Percentiles rank a stretch among this genome's conserved stretches.
These are phyloP conservation scores for Lindbergichthys nudifrons DNA, from an alignment of 2,797 vertebrate species.

Conservation along the genomic window DNA sequence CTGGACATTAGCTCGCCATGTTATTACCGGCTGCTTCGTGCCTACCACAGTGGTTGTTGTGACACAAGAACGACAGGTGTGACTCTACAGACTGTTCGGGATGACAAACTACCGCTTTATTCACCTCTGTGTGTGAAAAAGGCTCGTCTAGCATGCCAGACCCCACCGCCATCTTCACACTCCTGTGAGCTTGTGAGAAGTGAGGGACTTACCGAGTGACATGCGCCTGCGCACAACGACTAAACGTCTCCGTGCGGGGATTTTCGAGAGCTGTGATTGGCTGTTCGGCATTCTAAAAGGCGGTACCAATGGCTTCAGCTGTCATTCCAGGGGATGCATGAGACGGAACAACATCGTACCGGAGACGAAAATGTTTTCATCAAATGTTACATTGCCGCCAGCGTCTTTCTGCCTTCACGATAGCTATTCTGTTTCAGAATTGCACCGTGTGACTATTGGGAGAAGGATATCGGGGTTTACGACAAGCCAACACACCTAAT, in stretches of 20 bases:
- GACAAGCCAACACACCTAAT: slow-evolving; percentile 34
- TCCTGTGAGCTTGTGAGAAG: slow-evolving; percentile 82
- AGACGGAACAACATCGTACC: slow-evolving; percentile 45
- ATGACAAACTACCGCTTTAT: slow-evolving; percentile 94
- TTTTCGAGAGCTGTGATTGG: slow-evolving; percentile 83
- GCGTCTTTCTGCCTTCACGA: not conserved
- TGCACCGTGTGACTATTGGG: not conserved
- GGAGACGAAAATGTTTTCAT: slow-evolving; percentile 25
- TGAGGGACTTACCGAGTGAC: slow-evolving; percentile 69
- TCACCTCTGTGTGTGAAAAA: slow-evolving; percentile 93
- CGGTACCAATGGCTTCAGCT: slow-evolving; percentile 88
- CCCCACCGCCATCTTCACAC: slow-evolving; percentile 97
- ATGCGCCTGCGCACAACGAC: slow-evolving; percentile 71
- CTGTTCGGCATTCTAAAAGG: slow-evolving; percentile 74
- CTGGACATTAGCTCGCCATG: slow-evolving; percentile 92
- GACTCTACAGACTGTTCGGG: slow-evolving; percentile 90
- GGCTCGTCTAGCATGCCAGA: slow-evolving; percentile 91
- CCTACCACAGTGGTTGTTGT: slow-evolving; percentile 82
- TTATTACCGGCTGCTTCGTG: slow-evolving; percentile 90
- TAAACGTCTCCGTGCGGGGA: slow-evolving; percentile 55
- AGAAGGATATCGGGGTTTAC: slow-evolving; percentile 56
- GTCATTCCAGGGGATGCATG: slow-evolving; percentile 73
- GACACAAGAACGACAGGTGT: slow-evolving; percentile 88
- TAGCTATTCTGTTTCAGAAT: not conserved
- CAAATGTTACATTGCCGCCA: slow-evolving; percentile 6